Evolutionary conservation across 2,888 invertebrate genomes (phyloP), one percentile per base, ranked within the genome.

Genomic region (Campoplex capitator): DNA sequence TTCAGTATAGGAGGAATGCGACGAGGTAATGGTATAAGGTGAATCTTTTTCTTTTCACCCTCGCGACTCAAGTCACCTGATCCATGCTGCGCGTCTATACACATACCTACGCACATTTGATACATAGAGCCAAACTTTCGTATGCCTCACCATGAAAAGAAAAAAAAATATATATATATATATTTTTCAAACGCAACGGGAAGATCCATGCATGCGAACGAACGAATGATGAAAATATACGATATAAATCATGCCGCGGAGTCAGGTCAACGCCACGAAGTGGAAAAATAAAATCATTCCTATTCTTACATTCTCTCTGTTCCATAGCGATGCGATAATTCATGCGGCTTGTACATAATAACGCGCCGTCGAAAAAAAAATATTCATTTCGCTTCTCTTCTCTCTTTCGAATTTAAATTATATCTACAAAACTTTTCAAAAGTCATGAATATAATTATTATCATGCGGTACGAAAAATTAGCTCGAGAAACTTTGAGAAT

Each of bases 1-100:
- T 75, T 56, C 58, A 71, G 81, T 28, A 23, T 23, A 78, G 83
- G 88, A 88, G 83, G 90, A 89, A 90, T 88, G 90, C 88, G 87
- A 89, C 87, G 89, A 85, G 76, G 81, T 86, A 88, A 89, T 74
- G 75, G 56, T 75, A 82, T 85, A 90, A 92, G 92, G 91, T 91
- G 92, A 91, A 92, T 92, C 92, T 90, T 90, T 91, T 91, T 91
- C 90, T 89, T 89, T 82, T 89, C 85, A 88, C 88, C 88, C 86
- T 89, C 88, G 88, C 84, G 70, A 80, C 84, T 79, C 84, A 6
- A 84, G 74, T 74, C 87, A 87, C 87, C 87, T 87, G 87, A 87
- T 78, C 87, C 70, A 84, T 84, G 23, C 84, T 58, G 78, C 70
- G 78, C 70, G 75, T 45, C 45, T 23, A 51, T 35, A 51, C 23